Percentiles rank a stretch among this genome's conserved stretches.
phyloP scores from a whole-genome alignment of 2,113 vertebrate genomes.

The Charadrius vociferus region DNA sequence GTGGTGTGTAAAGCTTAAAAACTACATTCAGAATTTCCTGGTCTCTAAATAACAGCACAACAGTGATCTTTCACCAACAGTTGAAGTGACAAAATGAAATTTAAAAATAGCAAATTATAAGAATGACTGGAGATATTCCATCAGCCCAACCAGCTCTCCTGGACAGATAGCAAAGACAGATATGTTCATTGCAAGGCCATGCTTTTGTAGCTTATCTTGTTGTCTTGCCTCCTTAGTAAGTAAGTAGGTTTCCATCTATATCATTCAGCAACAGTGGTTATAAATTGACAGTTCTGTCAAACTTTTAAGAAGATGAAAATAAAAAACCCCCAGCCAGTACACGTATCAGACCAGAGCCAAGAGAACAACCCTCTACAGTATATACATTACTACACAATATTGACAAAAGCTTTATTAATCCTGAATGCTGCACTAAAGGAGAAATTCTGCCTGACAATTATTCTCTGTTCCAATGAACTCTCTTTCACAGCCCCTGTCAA shows the following conservation, averaged over 20 bases:
- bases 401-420: constrained; percentile 7
- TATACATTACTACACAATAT: background rate
- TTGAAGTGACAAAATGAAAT: background rate
- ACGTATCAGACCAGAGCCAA: background rate
- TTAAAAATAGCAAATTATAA: background rate
- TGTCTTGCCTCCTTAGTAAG: background rate
- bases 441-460: constrained; percentile 65
- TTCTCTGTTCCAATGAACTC: constrained; percentile 72
- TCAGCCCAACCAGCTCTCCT: background rate
- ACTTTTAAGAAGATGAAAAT: background rate
- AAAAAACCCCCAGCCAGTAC: background rate
- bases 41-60: background rate
- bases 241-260: background rate
- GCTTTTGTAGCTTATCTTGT: background rate
- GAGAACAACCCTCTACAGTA: background rate
- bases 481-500: constrained; percentile 74
- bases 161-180: background rate
- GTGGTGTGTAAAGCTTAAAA: background rate
- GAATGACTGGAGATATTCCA: background rate
- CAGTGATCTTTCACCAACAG: background rate
- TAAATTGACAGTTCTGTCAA: fast-evolving
- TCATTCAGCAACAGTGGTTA: background rate
- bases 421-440: background rate
- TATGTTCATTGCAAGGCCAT: background rate
- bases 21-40: background rate